Evolutionary conservation across 2,797 vertebrate genomes (phyloP).

Genomic region (Fringilla coelebs): DNA sequence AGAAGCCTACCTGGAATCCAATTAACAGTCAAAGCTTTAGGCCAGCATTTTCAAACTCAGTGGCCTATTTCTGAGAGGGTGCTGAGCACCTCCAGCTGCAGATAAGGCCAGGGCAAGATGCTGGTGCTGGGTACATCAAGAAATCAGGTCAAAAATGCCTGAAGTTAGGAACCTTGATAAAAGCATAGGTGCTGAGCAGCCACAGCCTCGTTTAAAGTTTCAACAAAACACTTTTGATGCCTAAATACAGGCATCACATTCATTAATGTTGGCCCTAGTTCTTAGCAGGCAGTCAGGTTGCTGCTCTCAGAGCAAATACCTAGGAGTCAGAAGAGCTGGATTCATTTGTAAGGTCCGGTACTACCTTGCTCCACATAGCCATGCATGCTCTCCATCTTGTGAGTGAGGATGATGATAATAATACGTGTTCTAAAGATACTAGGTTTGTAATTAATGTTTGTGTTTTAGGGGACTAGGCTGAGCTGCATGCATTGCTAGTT

Average conservation of each 20-base stretch:
- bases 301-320: neutral
- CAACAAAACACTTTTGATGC: neutral
- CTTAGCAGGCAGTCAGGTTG: neutral
- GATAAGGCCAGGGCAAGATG: neutral
- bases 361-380: neutral
- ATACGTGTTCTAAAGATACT: neutral
- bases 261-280: neutral
- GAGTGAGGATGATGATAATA: neutral
- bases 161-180: conserved; percentile 13
- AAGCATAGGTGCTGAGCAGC: neutral
- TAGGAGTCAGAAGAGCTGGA: neutral
- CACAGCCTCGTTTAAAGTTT: neutral
- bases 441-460: neutral
- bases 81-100: conserved; percentile 29
- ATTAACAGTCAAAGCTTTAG: conserved; percentile 62
- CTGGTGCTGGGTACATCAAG: neutral
- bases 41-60: conserved; percentile 58
- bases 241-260: neutral
- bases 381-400: neutral
- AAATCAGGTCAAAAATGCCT: conserved; percentile 39
- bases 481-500: neutral
- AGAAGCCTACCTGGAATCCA: conserved; percentile 64
- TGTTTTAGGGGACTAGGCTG: neutral
- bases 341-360: neutral
- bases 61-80: conserved; percentile 54